Evolutionary conservation across 2,113 vertebrate species (phyloP), one percentile per base, ranked within the genome.

Genomic region (Halcyon senegalensis): DNA sequence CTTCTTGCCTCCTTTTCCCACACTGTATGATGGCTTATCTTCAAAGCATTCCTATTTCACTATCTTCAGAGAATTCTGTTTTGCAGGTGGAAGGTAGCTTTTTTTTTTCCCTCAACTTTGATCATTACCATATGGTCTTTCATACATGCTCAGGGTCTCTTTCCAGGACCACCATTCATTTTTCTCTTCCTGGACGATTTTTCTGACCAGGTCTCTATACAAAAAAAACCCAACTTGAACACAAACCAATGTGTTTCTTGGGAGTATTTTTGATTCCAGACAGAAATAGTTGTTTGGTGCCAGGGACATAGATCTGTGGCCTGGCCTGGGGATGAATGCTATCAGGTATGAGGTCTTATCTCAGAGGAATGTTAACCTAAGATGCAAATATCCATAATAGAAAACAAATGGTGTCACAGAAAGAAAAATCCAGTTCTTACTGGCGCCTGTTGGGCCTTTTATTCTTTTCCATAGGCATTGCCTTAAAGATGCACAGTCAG

Each of bases 21-120:
- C 93, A 96, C 30, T 73, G 12, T n/a, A 3, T 68, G 93, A 96
- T 96, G 81, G 94, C 95, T 97, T 97, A 95, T 97, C 96, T 97
- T 97, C 95, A 97, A 97, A 97, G 95, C 95, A 92, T 95, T 96
- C 96, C 84, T 81, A 64, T 91, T 94, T 87, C 87, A 60, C 95
- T 97, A 94, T 96, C 95, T 96, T 94, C 96, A 97, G 94, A 96
- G 91, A 94, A 94, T 94, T 95, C 87, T 92, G n/a, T 78, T 95
- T 92, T 87, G 94, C 94, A 97, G 94, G 87, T 97, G 93, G 91
- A 96, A 92, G 76, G 89, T 67, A 94, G 87, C 84, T 94, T 94
- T 97, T 92, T 95, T 60, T 89, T 95, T 96, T 94, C 87, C 74
- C 68, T 89, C 73, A 55, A 53, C 91, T 95, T 95, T 96, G 84